A percentile compares a stretch with the other conserved stretches of the same genome.
phyloP scores from a whole-genome alignment of 2,797 vertebrate genomes.

The Ceyx erithaca region DNA sequence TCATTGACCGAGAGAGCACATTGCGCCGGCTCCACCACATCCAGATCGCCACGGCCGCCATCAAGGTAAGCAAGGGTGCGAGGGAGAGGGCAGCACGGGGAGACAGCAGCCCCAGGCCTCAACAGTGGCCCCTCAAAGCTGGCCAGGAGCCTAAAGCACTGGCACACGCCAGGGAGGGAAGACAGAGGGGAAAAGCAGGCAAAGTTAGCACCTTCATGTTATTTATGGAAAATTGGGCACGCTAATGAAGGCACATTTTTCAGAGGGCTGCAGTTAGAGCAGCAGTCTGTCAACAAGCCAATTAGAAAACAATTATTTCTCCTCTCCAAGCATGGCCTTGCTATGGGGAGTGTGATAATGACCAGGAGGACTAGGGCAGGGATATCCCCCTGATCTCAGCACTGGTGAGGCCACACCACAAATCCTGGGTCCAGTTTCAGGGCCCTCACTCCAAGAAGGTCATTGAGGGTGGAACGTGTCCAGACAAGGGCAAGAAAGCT shows the following conservation, averaged over 20 bases:
- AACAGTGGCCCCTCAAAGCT: accelerated
- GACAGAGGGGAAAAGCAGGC: not conserved
- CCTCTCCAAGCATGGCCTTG: not conserved
- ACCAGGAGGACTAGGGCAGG: not conserved
- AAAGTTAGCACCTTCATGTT: not conserved
- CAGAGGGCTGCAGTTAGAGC: conserved; percentile 52
- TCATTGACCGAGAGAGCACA: conserved; percentile 96
- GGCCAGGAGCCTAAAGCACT: not conserved
- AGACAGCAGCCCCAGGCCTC: accelerated
- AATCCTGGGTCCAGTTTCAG: not conserved
- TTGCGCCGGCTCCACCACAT: conserved; percentile 93
- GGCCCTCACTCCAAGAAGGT: not conserved
- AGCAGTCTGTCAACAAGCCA: conserved; percentile 70
- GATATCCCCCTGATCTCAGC: not conserved
- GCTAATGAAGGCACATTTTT: conserved; percentile 74
- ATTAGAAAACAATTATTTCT: conserved; percentile 76
- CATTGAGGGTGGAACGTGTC: not conserved
- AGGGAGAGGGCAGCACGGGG: accelerated
- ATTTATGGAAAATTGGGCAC: conserved; percentile 70
- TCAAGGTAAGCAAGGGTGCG: conserved; percentile 70
- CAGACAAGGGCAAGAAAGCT: not conserved
- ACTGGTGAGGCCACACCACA: not conserved
- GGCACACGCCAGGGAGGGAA: not conserved
- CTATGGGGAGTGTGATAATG: accelerated
- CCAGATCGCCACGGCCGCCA: conserved; percentile 84